Evolutionary conservation across 2,888 invertebrate species (phyloP).

Genomic region (Torymus aiolomorphi): DNA sequence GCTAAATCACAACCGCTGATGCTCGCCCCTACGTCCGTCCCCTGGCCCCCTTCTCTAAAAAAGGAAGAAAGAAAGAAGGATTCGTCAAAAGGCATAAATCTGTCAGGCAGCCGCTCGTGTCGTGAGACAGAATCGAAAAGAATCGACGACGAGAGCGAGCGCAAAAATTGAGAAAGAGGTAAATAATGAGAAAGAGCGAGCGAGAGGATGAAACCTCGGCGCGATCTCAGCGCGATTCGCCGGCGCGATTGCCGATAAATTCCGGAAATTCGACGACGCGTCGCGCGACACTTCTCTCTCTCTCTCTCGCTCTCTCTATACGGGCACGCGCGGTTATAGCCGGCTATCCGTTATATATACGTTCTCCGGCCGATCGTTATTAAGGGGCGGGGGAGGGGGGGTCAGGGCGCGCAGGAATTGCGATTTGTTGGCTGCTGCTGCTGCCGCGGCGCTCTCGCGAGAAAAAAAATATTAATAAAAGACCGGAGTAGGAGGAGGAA

Average conservation of each 20-base stretch:
- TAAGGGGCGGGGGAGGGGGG: neutral
- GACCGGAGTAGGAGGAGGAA: neutral
- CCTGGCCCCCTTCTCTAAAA: no score
- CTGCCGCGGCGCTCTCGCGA: no score
- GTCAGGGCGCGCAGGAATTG: neutral
- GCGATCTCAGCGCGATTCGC: slow-evolving; percentile 23
- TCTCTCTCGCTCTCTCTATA: neutral
- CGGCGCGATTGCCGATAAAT: slow-evolving; percentile 43
- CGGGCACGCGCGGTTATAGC: no score
- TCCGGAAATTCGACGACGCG: slow-evolving; percentile 42
- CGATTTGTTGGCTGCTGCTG: slow-evolving; percentile 19
- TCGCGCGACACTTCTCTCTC: neutral
- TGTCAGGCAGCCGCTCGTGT: neutral
- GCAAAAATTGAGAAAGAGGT: slow-evolving; percentile 14
- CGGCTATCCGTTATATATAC: no score
- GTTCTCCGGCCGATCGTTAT: neutral
- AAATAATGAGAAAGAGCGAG: slow-evolving; percentile 6
- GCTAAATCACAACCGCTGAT: no score
- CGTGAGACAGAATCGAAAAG: neutral
- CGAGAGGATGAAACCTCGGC: neutral
- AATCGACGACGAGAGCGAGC: neutral
- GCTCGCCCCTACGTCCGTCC: no score
- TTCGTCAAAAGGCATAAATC: neutral
- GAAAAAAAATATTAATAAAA: slow-evolving; percentile 49
- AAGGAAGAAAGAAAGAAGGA: neutral